Percentiles rank a stretch among this genome's conserved stretches.
Conservation (phyloP, 1,140 invertebrate species). For the Nautilus pompilius region DNA sequence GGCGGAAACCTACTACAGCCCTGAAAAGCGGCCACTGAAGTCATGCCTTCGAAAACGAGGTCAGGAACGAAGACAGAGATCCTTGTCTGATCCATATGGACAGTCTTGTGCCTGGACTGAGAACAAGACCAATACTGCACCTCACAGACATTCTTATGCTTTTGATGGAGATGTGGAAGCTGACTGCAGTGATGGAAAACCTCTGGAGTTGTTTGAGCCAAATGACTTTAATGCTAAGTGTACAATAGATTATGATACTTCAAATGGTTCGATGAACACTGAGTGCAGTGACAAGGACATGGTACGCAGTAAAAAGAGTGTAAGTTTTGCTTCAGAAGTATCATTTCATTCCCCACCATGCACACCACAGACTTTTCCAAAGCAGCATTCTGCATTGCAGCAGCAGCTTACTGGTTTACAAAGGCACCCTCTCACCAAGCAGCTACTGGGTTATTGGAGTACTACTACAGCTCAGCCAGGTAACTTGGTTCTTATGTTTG, state of each 20-base stretch:
- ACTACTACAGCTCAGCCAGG: neutral
- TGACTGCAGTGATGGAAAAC: too few relatives aligned
- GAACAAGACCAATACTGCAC: neutral
- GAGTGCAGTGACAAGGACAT: slow-evolving; percentile 9
- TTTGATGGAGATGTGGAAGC: slow-evolving; percentile 44
- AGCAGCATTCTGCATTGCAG: slow-evolving; percentile 13
- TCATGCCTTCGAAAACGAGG: slow-evolving; percentile 43
- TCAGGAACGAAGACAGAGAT: slow-evolving; percentile 26
- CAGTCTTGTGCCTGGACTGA: slow-evolving; percentile 6
- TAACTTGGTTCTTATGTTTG: too few relatives aligned
- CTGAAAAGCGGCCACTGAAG: slow-evolving; percentile 28
- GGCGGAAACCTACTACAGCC: neutral
- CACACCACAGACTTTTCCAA: slow-evolving; percentile 34
- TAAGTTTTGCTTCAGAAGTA: slow-evolving; percentile 48
- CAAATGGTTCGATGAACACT: neutral
- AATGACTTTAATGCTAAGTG: too few relatives aligned
- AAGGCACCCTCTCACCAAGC: too few relatives aligned
- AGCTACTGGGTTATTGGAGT: too few relatives aligned
- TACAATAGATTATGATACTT: too few relatives aligned
- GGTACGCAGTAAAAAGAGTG: slow-evolving; percentile 33
- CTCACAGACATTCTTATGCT: slow-evolving; percentile 42
- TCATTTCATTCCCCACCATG: slow-evolving; percentile 43
- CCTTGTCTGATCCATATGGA: slow-evolving; percentile 24
- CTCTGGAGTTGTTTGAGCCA: too few relatives aligned
- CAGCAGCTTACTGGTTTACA: too few relatives aligned